Evolutionary conservation across 1,140 invertebrate species (phyloP).

Genomic region (Chironomus tepperi): DNA sequence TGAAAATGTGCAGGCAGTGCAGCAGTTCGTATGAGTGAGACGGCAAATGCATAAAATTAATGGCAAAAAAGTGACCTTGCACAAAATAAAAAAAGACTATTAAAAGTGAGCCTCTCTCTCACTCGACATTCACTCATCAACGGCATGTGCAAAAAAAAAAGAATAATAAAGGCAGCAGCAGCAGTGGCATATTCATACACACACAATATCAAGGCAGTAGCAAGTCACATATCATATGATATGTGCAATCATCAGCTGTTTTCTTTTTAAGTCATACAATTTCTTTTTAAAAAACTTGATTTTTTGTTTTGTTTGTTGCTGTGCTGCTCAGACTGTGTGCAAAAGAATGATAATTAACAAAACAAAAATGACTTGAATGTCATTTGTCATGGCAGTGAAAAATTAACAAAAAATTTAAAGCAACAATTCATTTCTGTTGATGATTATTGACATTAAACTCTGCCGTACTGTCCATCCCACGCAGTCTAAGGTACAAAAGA

Average conservation of each 20-base stretch:
- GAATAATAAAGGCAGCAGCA: no score
- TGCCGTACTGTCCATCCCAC: not conserved
- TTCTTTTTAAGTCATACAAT: not conserved
- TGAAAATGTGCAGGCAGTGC: not conserved
- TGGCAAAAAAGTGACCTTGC: conserved; percentile 1
- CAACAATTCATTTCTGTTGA: not conserved
- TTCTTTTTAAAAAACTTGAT: not conserved
- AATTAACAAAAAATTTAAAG: not conserved
- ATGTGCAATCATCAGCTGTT: conserved; percentile 20
- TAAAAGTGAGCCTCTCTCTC: not conserved
- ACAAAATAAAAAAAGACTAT: conserved; percentile 2
- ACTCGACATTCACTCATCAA: not conserved
- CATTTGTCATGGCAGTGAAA: not conserved
- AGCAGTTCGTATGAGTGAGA: not conserved
- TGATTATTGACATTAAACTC: not conserved
- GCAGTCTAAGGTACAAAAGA: not conserved
- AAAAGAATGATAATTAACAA: not conserved
- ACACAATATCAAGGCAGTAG: not conserved
- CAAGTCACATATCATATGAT: conserved; percentile 4
- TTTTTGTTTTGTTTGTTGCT: no score
- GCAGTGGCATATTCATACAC: not conserved
- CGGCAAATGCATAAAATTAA: no score
- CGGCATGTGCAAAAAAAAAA: conserved; percentile 10
- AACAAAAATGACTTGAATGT: not conserved
- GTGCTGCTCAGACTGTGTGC: no score